A percentile compares a stretch with the other conserved stretches of the same genome.
Evolutionary conservation across 1,140 invertebrate genomes (phyloP).

Genomic region (Bombus pyrosoma): DNA sequence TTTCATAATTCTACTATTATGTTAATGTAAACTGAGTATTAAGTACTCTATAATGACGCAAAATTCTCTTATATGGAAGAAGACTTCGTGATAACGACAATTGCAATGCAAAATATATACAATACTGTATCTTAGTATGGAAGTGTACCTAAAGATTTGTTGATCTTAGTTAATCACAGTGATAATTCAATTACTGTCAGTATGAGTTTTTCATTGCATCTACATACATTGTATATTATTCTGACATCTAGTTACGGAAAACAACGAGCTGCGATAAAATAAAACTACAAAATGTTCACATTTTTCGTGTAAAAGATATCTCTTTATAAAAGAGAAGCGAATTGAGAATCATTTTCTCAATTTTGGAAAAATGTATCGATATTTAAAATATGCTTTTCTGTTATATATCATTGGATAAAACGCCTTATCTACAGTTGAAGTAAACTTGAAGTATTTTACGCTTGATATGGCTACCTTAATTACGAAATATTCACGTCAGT

Average conservation of each 20-base stretch:
- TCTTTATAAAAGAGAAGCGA: no score
- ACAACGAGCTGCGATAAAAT: background rate
- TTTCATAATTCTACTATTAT: background rate
- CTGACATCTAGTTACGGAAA: background rate
- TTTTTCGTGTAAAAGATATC: background rate
- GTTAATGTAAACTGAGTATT: no score
- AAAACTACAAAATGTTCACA: background rate
- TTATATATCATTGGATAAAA: background rate
- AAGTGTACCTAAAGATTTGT: background rate
- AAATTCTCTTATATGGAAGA: background rate
- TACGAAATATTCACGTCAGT: background rate
- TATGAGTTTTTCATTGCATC: background rate
- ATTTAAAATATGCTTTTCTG: background rate
- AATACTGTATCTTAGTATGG: background rate
- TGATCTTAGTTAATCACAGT: background rate
- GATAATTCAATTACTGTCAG: constrained; percentile 7
- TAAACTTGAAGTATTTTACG: background rate
- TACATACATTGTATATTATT: background rate
- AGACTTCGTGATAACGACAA: no score
- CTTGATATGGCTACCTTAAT: background rate
- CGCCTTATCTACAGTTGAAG: background rate
- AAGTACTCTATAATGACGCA: no score
- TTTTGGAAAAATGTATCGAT: background rate
- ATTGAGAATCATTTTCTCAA: background rate
- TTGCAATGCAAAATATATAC: background rate